These are phyloP conservation scores for Caenorhabditis tropicalis DNA, from an alignment of 1,140 invertebrate species.

Conservation along the genomic window DNA sequence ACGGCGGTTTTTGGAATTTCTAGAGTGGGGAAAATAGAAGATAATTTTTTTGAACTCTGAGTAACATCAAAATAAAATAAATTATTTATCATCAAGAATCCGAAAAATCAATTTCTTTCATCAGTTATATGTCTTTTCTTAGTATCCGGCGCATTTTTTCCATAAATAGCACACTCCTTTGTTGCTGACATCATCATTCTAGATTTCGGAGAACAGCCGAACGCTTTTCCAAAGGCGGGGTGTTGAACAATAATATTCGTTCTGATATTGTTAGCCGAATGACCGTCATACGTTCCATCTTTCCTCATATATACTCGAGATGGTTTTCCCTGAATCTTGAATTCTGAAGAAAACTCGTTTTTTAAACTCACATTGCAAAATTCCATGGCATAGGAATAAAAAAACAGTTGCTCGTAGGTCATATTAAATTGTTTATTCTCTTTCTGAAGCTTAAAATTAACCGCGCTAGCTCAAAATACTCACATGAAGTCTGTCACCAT, in stretches of 20 bases:
- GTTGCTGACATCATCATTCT: constrained; percentile 10
- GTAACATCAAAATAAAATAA: no score
- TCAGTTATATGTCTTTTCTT: no score
- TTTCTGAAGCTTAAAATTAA: no score
- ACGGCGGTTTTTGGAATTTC: no score
- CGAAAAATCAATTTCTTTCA: no score
- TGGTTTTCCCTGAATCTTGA: no score
- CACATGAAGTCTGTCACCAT: background rate
- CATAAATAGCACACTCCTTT: background rate
- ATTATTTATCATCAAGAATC: no score
- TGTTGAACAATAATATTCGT: background rate
- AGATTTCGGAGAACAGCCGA: background rate
- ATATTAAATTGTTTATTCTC: background rate
- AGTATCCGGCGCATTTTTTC: background rate
- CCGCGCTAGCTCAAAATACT: background rate
- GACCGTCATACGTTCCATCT: background rate
- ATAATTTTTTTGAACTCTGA: no score
- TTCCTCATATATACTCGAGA: no score
- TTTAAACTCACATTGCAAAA: background rate
- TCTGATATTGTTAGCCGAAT: background rate
- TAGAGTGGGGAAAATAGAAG: no score
- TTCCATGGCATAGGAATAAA: background rate
- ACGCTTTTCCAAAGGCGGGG: background rate
- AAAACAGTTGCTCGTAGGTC: background rate
- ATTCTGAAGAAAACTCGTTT: no score